These are phyloP conservation scores for Willisornis vidua DNA, from an alignment of 2,113 vertebrate species.

Conservation along the genomic window DNA sequence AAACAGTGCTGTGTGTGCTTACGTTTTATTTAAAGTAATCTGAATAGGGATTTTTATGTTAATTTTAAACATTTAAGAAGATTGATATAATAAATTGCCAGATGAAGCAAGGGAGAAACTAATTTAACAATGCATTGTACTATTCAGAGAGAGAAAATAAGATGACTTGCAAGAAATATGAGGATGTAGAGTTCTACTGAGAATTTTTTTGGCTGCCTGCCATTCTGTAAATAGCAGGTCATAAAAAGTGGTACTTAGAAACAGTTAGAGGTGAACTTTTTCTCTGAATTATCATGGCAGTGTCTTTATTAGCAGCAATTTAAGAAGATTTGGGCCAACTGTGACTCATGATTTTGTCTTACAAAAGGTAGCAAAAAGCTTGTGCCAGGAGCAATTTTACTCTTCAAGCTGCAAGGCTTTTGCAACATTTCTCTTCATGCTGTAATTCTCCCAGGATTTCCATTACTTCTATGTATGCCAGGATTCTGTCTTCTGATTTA, in stretches of 20 bases:
- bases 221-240: slow-evolving; percentile 37
- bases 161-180: not conserved
- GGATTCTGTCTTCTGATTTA: not conserved
- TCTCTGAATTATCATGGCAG: not conserved
- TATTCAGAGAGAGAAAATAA: slow-evolving; percentile 3
- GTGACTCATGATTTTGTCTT: not conserved
- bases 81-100: slow-evolving; percentile 13
- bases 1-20: not conserved
- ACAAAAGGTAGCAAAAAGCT: not conserved
- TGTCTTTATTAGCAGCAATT: not conserved
- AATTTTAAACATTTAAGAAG: slow-evolving; percentile 10
- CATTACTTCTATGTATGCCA: not conserved
- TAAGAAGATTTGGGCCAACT: not conserved
- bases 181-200: not conserved
- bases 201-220: slow-evolving; percentile 33
- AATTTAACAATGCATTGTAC: slow-evolving; percentile 6
- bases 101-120: not conserved
- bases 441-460: not conserved
- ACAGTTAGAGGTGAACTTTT: not conserved
- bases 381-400: not conserved
- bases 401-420: not conserved
- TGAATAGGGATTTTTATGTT: not conserved
- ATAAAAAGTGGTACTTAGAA: slow-evolving; percentile 20
- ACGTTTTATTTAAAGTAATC: slow-evolving; percentile 5
- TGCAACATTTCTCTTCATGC: not conserved